Conservation (phyloP, 1,140 invertebrate genomes). For the Leptinotarsa undecemlineata region DNA sequence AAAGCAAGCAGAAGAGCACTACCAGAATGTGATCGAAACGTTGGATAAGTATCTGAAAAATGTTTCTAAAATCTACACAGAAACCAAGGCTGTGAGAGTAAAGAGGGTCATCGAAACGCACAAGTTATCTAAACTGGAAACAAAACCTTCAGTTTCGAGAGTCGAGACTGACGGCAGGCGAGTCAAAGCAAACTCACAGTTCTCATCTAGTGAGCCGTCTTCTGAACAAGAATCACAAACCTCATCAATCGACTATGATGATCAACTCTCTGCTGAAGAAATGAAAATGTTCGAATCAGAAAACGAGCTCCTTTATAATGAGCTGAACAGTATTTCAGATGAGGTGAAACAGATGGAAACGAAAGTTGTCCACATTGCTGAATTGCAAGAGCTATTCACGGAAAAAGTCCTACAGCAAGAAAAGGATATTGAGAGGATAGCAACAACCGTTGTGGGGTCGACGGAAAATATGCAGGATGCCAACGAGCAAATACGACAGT, state of each 20-base stretch:
- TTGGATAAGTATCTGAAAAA: conserved; percentile 81
- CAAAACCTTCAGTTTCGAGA: conserved; percentile 31
- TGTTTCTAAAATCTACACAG: conserved; percentile 85
- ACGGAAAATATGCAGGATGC: conserved; percentile 95
- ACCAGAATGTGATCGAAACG: conserved; percentile 72
- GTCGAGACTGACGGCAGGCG: conserved; percentile 2
- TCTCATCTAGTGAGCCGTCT: neutral
- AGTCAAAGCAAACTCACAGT: neutral
- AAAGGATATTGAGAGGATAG: conserved; percentile 87
- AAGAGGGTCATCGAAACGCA: conserved; percentile 82
- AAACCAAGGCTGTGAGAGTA: conserved; percentile 83
- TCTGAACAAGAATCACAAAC: conserved; percentile 14
- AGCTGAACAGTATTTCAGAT: conserved; percentile 78
- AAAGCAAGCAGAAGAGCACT: conserved; percentile 69
- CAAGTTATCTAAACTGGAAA: conserved; percentile 74
- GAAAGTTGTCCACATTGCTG: conserved; percentile 93
- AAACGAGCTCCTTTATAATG: conserved; percentile 80
- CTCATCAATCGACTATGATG: conserved; percentile 56
- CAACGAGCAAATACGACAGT: conserved; percentile 95
- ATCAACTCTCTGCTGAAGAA: conserved; percentile 81
- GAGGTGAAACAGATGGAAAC: conserved; percentile 86
- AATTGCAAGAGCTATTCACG: conserved; percentile 94
- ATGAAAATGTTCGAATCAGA: conserved; percentile 88
- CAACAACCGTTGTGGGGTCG: conserved; percentile 82
- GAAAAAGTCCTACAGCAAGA: conserved; percentile 97